Evolutionary conservation across 2,888 invertebrate genomes (phyloP), one percentile per base, ranked within the genome.

Genomic region (Trissolcus japonicus): DNA sequence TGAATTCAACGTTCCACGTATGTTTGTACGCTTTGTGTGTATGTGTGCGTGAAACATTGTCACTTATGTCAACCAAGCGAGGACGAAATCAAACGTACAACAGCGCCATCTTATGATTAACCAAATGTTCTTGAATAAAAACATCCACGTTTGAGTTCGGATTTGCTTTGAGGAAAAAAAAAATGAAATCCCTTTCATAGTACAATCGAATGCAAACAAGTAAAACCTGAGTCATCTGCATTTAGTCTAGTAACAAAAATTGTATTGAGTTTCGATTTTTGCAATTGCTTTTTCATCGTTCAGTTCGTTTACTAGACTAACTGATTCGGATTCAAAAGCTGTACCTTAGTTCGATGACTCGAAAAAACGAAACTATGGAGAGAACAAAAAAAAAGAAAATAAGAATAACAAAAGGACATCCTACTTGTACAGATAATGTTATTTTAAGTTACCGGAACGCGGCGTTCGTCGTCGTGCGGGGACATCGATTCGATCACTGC

Each of bases 401-500:
- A 14, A 16, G n/a, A 16, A 46, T 16, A 46, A 46, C n/a, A 48
- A 35, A 67, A 53, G 41, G 16, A 55, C 41, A 51, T 63, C 68
- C 41, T 61, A 56, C 40, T 72, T 76, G 72, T 76, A 76, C 67
- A 71, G 76, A 69, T 75, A 55, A 51, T 71, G 50, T 60, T 77
- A 60, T 68, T 65, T 68, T 75, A 72, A 71, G 55, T 63, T 65
- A 71, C 62, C 54, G 62, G 66, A 76, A 76, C 50, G 62, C 63
- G 51, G 51, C 51, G 51, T 56, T 60, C 35, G 51, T 75, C 62
- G 77, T 77, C 77, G 75, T 68, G 60, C 60, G 72, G 48, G 67
- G 71, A 67, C 65, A 61, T 77, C 80, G 81, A 81, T 81, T 76
- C 82, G 81, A 82, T 82, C 81, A 80, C 82, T 79, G 82, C 82